Base-by-base conservation (phyloP, 2,797 vertebrate species). In the Thamnophis elegans region DNA sequence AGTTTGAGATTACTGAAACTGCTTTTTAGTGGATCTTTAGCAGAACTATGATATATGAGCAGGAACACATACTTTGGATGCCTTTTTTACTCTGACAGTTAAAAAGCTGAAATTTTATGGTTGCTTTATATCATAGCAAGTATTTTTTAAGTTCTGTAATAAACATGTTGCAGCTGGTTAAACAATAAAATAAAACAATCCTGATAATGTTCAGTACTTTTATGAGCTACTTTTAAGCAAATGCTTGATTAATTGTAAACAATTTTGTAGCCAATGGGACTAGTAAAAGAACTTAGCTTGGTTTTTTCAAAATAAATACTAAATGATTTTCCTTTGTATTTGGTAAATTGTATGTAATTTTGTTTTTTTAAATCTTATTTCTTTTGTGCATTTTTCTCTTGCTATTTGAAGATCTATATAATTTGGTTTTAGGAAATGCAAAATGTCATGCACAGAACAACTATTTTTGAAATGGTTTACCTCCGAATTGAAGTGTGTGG, bases 31-130 rank as follows among this genome's bases (percentile, higher is more conserved):
- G 42, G 54, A 18, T 42, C 12, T 56, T 91, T 60, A 85, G 4
- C 89, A 86, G 14, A 68, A 18, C 28, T 65, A 25, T 85, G 5
- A 3, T 54, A 32, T 86, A 56, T 89, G 3, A 86, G 14, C 22
- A 89, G 51, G 89, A 93, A 90, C 87, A 91, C 73, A 78, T 90
- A 88, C 26, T 86, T 53, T 58, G 56, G 59, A 10, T 89, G 87
- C 65, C 58, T 60, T 78, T 90, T 95, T 95, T 94, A 95, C 93
- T 68, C 65, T 93, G 90, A 93, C 78, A 92, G 89, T 93, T 93
- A 89, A 94, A 93, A 90, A 86, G 20, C 20, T 87, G 88, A 94
- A 93, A n/a, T 88, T 87, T 92, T 90, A 78, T 89, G 87, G 47
- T 60, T 88, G 89, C 51, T 87, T 91, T 94, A 92, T 93, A 88